Evolutionary conservation across 2,113 vertebrate genomes (phyloP).

Genomic region (Hydrochoerus hydrochaeris): DNA sequence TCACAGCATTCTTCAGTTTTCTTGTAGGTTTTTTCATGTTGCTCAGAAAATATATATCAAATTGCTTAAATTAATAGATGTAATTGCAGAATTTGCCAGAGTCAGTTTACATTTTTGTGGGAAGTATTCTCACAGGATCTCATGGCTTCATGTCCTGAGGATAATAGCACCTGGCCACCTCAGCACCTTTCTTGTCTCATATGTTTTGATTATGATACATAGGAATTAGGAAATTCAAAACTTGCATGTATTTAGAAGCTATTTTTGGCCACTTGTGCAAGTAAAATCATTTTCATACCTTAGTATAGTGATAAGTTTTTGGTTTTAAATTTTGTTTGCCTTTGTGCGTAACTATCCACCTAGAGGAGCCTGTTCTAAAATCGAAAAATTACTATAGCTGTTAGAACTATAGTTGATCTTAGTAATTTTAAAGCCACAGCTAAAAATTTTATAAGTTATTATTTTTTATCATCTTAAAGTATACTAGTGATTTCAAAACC

Average conservation of each 20-base stretch:
- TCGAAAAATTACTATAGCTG: not conserved
- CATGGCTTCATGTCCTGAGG: not conserved
- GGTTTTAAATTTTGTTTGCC: not conserved
- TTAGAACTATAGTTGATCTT: constrained; percentile 7
- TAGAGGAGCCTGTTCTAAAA: too few species aligned
- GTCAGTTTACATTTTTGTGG: constrained; percentile 19
- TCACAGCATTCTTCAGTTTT: constrained; percentile 36
- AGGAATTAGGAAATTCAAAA: constrained; percentile 25
- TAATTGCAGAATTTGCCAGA: constrained; percentile 7
- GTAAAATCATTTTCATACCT: constrained; percentile 15
- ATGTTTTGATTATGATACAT: not conserved
- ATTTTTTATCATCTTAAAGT: not conserved
- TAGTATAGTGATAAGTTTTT: not conserved
- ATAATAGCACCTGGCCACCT: not conserved
- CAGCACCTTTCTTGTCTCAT: not conserved
- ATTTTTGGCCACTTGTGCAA: constrained; percentile 2
- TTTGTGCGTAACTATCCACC: constrained; percentile 49
- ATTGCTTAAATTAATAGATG: not conserved
- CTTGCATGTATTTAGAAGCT: not conserved
- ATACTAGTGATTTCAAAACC: constrained; percentile 14
- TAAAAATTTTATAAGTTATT: not conserved
- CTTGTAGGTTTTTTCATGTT: constrained; percentile 24
- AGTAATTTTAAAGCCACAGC: constrained; percentile 43
- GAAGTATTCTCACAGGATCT: not conserved
- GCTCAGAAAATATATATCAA: constrained; percentile 3